These are phyloP conservation scores for Galeruca laticollis DNA, from an alignment of 2,888 invertebrate species.

Conservation along the genomic window DNA sequence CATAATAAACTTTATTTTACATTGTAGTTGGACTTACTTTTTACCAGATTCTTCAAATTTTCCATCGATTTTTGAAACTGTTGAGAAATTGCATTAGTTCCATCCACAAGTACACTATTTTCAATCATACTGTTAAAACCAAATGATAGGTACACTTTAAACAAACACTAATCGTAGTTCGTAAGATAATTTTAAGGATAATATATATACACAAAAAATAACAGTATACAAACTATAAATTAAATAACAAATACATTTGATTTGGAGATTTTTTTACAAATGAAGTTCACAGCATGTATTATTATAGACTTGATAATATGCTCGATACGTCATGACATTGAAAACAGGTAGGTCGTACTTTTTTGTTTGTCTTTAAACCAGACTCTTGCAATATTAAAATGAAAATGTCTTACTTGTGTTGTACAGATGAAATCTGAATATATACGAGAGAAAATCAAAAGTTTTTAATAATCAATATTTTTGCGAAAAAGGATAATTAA, in stretches of 20 bases:
- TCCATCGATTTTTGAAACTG: conserved; percentile 9
- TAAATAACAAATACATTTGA: background rate
- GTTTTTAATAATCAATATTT: no score
- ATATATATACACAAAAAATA: background rate
- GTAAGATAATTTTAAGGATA: background rate
- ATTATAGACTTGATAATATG: background rate
- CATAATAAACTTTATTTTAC: no score
- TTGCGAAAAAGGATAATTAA: no score
- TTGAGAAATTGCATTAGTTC: background rate
- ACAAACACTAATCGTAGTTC: background rate
- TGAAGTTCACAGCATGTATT: background rate
- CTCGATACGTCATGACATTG: conserved; percentile 19
- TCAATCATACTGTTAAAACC: conserved; percentile 4
- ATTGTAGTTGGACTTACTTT: conserved; percentile 14
- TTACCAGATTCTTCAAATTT: conserved; percentile 12
- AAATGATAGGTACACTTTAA: background rate
- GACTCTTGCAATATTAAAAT: background rate
- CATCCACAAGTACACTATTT: background rate
- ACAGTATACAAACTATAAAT: background rate
- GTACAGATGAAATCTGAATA: background rate
- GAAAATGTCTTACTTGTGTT: background rate
- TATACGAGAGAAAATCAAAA: background rate
- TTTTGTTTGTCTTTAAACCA: background rate
- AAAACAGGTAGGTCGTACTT: conserved; percentile 15
- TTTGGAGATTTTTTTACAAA: background rate